phyloP scores from a whole-genome alignment of 2,113 vertebrate genomes.

The Epinephelus lanceolatus region DNA sequence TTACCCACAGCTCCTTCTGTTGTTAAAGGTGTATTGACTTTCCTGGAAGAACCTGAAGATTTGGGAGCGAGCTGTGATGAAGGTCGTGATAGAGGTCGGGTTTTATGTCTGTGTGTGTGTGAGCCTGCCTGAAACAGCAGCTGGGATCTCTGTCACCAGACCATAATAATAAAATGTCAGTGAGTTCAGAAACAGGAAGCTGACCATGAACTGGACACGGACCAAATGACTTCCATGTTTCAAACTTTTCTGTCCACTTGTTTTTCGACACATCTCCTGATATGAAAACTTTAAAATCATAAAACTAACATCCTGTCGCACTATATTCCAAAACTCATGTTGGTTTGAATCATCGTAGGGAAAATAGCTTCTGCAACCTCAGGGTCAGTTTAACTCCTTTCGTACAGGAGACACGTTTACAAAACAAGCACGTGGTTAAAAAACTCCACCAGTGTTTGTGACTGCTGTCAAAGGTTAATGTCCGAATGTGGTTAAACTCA shows the following conservation, averaged over 20 bases:
- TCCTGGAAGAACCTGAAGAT: background rate
- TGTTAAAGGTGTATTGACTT: background rate
- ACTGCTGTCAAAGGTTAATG: too few relatives aligned
- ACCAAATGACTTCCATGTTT: background rate
- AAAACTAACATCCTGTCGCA: background rate
- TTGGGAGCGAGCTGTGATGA: slow-evolving; percentile 12
- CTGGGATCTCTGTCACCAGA: background rate
- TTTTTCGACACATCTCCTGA: background rate
- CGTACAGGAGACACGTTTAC: background rate
- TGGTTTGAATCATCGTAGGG: background rate
- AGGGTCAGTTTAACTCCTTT: background rate
- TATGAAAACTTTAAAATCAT: background rate
- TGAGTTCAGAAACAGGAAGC: background rate
- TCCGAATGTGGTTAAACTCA: too few relatives aligned
- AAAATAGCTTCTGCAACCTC: background rate
- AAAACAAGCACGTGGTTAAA: too few relatives aligned
- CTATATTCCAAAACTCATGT: background rate
- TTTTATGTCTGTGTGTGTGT: background rate
- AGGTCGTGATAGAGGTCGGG: slow-evolving; percentile 4
- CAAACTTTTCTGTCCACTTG: background rate
- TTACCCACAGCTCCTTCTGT: background rate
- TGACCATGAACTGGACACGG: background rate
- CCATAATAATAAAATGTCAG: background rate
- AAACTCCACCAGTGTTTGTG: too few relatives aligned
- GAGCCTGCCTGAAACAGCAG: background rate